phyloP scores from a whole-genome alignment of 64 coral and sea anemone genomes.

The Anthopleura sola region DNA sequence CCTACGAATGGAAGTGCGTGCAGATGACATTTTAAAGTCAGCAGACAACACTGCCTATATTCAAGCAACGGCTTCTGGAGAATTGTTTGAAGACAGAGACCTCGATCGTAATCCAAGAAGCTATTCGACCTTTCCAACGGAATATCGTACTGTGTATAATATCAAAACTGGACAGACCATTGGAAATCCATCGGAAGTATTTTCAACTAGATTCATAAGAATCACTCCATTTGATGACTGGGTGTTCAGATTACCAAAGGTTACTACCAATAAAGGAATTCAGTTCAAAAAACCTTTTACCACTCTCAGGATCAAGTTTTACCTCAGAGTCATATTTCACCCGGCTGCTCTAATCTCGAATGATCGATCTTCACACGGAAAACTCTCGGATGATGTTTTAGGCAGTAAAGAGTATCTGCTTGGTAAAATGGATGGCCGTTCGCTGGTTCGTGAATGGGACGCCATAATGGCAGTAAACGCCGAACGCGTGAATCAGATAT shows the following conservation, averaged over 20 bases:
- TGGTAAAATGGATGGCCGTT: constrained; percentile 7
- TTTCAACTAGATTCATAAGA: constrained; percentile 19
- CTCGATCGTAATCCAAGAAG: constrained; percentile 48
- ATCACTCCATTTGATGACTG: constrained; percentile 41
- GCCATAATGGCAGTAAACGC: too few species aligned
- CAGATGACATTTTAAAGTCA: constrained; percentile 12
- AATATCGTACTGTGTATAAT: too few species aligned
- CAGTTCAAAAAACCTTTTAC: constrained; percentile 9
- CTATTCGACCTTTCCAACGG: too few species aligned
- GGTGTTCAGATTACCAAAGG: constrained; percentile 34
- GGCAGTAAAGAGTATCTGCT: constrained; percentile 27
- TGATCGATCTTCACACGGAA: background rate
- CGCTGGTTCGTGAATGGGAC: too few species aligned
- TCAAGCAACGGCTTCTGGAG: constrained; percentile 30
- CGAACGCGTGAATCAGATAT: constrained; percentile 48
- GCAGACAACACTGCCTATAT: constrained; percentile 33
- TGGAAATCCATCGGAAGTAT: constrained; percentile 22
- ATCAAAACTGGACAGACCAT: too few species aligned
- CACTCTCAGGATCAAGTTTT: constrained; percentile 34
- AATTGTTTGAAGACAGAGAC: constrained; percentile 45
- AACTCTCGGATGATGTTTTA: constrained; percentile 17
- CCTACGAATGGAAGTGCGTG: too few species aligned
- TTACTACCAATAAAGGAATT: constrained; percentile 32
- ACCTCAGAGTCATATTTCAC: constrained; percentile 24
- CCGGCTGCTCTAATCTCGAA: constrained; percentile 1